Conservation (phyloP, 2,797 vertebrate genomes). For the Poecilia gillii region DNA sequence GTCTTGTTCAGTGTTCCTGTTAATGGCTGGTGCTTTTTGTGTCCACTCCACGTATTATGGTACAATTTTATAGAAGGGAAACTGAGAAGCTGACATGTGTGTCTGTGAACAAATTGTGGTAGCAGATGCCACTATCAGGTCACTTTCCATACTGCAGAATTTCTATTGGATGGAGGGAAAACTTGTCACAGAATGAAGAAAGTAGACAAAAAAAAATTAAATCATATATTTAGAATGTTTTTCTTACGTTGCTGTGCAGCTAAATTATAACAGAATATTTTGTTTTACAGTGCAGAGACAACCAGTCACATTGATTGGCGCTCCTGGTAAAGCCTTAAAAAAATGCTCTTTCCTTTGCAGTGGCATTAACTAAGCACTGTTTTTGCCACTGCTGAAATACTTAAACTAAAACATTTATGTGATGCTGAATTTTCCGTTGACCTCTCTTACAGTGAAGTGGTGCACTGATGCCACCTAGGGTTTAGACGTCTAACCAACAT, state of each 20-base stretch:
- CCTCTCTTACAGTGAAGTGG: neutral
- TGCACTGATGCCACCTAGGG: neutral
- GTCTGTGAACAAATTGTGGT: constrained; percentile 15
- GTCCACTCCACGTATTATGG: constrained; percentile 23
- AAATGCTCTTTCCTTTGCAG: neutral
- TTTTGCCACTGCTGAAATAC: neutral
- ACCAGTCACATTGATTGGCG: neutral
- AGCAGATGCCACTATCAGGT: constrained; percentile 56
- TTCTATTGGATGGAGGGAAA: neutral
- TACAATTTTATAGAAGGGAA: constrained; percentile 24
- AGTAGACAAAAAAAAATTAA: neutral
- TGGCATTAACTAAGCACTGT: neutral
- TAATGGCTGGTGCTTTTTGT: constrained; percentile 9
- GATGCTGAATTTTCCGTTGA: neutral
- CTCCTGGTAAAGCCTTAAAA: neutral
- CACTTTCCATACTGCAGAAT: constrained; percentile 12
- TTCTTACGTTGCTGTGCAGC: neutral
- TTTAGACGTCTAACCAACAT: neutral
- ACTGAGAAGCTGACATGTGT: neutral
- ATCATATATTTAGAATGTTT: neutral
- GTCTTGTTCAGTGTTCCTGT: constrained; percentile 19
- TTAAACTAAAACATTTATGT: neutral
- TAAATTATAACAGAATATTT: neutral
- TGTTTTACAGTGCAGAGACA: neutral
- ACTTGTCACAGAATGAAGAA: neutral